Percentiles rank a stretch among this genome's conserved stretches.
phyloP scores from a whole-genome alignment of 2,888 invertebrate genomes.

The Helleia helle region DNA sequence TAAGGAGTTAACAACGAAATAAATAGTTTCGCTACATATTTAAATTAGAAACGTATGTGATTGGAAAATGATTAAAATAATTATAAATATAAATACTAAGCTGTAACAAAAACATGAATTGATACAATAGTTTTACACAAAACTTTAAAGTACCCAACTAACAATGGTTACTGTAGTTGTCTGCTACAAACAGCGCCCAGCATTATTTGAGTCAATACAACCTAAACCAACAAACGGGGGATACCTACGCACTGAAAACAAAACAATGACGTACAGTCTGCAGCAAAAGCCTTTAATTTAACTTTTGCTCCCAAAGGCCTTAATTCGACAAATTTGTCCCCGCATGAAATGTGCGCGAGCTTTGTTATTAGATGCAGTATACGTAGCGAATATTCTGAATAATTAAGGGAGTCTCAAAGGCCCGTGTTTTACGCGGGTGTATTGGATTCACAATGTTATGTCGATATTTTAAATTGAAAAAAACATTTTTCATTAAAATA shows the following conservation, averaged over 20 bases:
- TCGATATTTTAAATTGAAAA: background rate
- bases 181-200: background rate
- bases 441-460: background rate
- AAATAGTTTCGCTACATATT: no score
- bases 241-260: background rate
- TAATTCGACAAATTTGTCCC: constrained; percentile 23
- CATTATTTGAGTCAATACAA: background rate
- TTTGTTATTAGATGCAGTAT: constrained; percentile 32
- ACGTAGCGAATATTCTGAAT: constrained; percentile 9
- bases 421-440: constrained; percentile 9
- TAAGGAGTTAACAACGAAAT: no score
- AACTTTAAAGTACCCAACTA: background rate
- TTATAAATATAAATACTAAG: no score
- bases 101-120: background rate
- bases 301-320: constrained; percentile 28
- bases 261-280: constrained; percentile 11
- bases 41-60: no score
- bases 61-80: no score
- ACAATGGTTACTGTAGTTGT: background rate
- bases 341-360: constrained; percentile 20
- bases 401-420: background rate
- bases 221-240: constrained; percentile 1
- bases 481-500: no score
- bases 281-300: constrained; percentile 32
- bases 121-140: background rate